Evolutionary conservation across 92 coral and sea anemone species (phyloP), one percentile per base, ranked within the genome.

Genomic region (Plumapathes pennacea): DNA sequence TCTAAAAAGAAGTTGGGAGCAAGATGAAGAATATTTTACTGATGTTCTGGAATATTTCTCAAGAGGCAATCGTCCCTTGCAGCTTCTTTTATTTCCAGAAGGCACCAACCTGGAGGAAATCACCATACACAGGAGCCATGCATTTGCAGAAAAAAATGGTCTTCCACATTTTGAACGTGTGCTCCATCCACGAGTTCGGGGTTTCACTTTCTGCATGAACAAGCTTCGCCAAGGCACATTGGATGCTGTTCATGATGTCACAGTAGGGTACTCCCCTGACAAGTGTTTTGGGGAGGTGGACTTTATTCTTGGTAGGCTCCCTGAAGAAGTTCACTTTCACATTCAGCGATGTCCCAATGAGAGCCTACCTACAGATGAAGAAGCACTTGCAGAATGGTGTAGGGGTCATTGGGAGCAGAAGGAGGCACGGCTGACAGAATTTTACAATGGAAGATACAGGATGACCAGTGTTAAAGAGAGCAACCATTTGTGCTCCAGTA

Each of bases 21-120:
- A 77, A 27, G 99, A 94, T 25, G 75, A 94, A 57, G 68, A 80
- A 18, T 94, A 89, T 49, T 78, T 94, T 36, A 69, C 73, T 33
- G 60, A 18, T 44, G 85, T 94, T 34, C 78, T 94, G 18, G 65
- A 72, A 27, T 94, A 88, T 62, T 94, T 84, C 59, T 76, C 61
- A 14, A 84, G 77, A 47, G 76, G 34, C 7, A 62, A 76, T 21
- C 86, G 85, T 47, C 81, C 94, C 21, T 57, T 94, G 27, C 99
- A 94, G 71, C 96, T 94, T 4, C 81, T 94, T 40, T 50, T 94
- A 17, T 94, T 94, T 44, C 99, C 99, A 25, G 99, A 94, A 70
- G 99, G 99, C 8, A 94, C 99, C 32, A 81, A 94, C 51, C 56
- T 77, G 12, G 84, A 69, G 43, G 71, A 58, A 4, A 58, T 46